A percentile compares a stretch with the other conserved stretches of the same genome.
These are phyloP conservation scores for Chelonus insularis DNA, from an alignment of 1,140 invertebrate genomes.

Conservation along the genomic window DNA sequence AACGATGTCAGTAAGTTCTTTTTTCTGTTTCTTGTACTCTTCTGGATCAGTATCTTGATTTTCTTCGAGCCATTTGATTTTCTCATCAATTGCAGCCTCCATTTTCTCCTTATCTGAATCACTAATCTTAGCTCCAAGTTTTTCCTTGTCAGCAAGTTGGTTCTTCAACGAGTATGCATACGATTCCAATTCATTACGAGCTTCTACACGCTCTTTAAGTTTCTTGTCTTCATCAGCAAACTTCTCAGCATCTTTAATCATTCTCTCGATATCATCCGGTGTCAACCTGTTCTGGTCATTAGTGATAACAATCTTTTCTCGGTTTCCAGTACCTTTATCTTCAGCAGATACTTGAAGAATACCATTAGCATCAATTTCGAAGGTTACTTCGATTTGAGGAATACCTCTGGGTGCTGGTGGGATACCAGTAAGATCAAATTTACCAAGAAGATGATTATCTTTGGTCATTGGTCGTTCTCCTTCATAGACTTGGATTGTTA, in stretches of 20 bases:
- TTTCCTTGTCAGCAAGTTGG: constrained; percentile 96
- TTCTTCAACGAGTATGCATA: constrained; percentile 99
- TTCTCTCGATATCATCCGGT: constrained; percentile 96
- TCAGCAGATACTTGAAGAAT: constrained; percentile 96
- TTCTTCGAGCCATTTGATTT: constrained; percentile 97
- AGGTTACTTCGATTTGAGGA: constrained; percentile 99
- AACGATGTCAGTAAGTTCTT: constrained; percentile 92
- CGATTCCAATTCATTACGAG: constrained; percentile 93
- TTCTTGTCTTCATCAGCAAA: constrained; percentile 99
- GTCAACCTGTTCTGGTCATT: constrained; percentile 97
- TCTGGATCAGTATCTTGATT: constrained; percentile 93
- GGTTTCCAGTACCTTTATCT: constrained; percentile 97
- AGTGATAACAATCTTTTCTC: constrained; percentile 98
- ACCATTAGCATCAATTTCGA: constrained; percentile 99
- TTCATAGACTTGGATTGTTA: constrained; percentile 97
- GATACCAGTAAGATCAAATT: constrained; percentile 98
- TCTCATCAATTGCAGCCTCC: constrained; percentile 93
- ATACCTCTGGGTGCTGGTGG: constrained; percentile 96
- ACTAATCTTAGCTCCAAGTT: constrained; percentile 87
- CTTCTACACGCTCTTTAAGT: constrained; percentile 94
- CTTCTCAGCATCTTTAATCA: constrained; percentile 98
- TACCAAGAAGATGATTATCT: constrained; percentile 96
- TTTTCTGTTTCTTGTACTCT: constrained; percentile 96
- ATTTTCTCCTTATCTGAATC: constrained; percentile 95
- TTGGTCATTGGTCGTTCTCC: constrained; percentile 99